Conservation (phyloP, 2,797 vertebrate species). For the Myripristis jacobus region DNA sequence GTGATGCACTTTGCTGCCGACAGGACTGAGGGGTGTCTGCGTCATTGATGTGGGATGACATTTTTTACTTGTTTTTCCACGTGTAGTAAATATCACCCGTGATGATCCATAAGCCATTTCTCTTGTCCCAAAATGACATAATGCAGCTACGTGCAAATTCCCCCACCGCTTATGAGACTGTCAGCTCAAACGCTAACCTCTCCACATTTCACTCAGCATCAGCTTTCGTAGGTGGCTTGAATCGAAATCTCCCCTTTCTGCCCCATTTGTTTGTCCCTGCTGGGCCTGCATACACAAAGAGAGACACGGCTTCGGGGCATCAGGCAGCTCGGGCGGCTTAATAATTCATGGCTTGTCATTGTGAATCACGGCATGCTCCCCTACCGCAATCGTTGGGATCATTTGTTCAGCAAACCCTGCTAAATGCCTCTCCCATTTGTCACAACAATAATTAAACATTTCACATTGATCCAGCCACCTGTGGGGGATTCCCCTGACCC, state of each 20-base stretch:
- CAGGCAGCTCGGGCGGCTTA: conserved; percentile 60
- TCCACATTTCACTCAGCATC: conserved; percentile 22
- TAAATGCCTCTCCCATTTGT: conserved; percentile 68
- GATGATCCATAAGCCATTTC: conserved; percentile 29
- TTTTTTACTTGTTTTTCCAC: too few relatives aligned
- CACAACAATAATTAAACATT: conserved; percentile 74
- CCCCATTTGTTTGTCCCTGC: conserved; percentile 56
- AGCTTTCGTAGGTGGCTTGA: conserved; percentile 50
- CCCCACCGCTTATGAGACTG: conserved; percentile 6
- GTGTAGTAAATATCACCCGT: too few relatives aligned
- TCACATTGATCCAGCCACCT: conserved; percentile 68
- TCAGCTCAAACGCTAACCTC: conserved; percentile 18
- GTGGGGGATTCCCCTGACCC: conserved; percentile 31
- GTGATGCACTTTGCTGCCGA: too few relatives aligned
- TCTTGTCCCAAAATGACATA: neutral
- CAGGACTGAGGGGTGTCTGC: too few relatives aligned
- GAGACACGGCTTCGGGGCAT: conserved; percentile 58
- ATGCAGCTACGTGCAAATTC: conserved; percentile 23
- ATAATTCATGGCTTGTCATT: conserved; percentile 75
- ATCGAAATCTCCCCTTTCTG: conserved; percentile 48
- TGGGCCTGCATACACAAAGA: conserved; percentile 60
- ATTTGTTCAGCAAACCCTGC: conserved; percentile 64
- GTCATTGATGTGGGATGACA: too few relatives aligned
- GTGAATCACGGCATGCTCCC: conserved; percentile 61
- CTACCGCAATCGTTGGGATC: conserved; percentile 59